Conservation (phyloP, 2,888 invertebrate species). For the Xanthia togata region DNA sequence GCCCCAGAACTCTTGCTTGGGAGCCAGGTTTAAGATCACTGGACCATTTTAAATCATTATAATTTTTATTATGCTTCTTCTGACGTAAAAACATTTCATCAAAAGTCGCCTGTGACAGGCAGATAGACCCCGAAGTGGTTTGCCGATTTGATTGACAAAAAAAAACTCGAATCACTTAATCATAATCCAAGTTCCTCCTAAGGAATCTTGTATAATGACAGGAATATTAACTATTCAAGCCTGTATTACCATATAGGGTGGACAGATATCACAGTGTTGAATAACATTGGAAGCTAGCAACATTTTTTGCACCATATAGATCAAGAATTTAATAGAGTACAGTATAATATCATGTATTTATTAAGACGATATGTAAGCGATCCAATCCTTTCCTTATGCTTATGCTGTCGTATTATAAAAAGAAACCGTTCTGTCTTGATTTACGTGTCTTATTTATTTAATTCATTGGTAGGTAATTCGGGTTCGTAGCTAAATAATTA, state of each 20-base stretch:
- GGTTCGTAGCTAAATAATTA: too few relatives aligned
- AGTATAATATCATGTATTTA: constrained; percentile 29
- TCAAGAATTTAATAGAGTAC: constrained; percentile 36
- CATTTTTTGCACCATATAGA: constrained; percentile 46
- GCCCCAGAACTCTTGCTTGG: not conserved
- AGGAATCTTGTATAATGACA: constrained; percentile 41
- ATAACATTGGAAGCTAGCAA: constrained; percentile 46
- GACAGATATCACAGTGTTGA: constrained; percentile 35
- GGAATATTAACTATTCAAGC: constrained; percentile 51
- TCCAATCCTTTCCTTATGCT: constrained; percentile 17
- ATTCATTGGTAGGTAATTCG: too few relatives aligned
- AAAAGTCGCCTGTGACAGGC: not conserved
- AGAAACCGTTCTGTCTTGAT: not conserved
- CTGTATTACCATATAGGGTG: constrained; percentile 49
- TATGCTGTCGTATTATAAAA: not conserved
- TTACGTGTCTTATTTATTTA: not conserved
- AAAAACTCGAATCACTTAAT: constrained; percentile 30
- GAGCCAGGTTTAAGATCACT: too few relatives aligned
- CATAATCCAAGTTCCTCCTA: constrained; percentile 16
- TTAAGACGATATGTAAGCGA: constrained; percentile 41
- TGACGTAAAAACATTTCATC: not conserved
- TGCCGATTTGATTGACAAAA: constrained; percentile 11
- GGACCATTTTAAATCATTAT: not conserved
- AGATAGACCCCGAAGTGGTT: not conserved
- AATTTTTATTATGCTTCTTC: not conserved